phyloP scores from a whole-genome alignment of 2,797 vertebrate genomes.

The Argyrosomus regius region DNA sequence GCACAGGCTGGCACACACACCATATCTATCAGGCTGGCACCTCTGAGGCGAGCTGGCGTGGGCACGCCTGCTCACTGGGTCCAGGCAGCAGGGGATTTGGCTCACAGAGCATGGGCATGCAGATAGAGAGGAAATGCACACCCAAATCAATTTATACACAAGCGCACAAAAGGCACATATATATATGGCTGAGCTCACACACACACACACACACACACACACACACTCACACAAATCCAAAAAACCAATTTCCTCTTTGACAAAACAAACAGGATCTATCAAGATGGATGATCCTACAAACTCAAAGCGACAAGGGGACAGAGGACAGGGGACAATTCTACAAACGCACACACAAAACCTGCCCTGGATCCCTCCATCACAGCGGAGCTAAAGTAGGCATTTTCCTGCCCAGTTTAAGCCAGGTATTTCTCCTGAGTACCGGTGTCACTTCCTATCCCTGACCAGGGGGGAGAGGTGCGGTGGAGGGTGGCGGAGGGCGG shows the following conservation, averaged over 20 bases:
- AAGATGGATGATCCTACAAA: constrained; percentile 70
- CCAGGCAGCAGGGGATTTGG: constrained; percentile 60
- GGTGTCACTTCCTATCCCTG: constrained; percentile 75
- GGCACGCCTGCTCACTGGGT: constrained; percentile 68
- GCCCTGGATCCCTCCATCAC: constrained; percentile 64
- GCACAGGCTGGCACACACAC: constrained; percentile 74
- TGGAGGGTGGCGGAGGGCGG: constrained; percentile 56
- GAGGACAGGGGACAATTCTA: constrained; percentile 45
- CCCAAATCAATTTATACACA: constrained; percentile 59
- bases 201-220: constrained; percentile 18
- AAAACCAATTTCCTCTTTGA: constrained; percentile 68
- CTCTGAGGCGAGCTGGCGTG: constrained; percentile 69
- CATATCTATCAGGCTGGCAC: constrained; percentile 82
- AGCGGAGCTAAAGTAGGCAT: constrained; percentile 46
- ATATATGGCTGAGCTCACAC: constrained; percentile 40
- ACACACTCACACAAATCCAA: constrained; percentile 44
- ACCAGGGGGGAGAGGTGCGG: constrained; percentile 66
- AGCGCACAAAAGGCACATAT: constrained; percentile 39
- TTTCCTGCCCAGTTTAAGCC: constrained; percentile 57
- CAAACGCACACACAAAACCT: constrained; percentile 39
- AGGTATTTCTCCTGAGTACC: constrained; percentile 73
- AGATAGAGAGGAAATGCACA: constrained; percentile 58
- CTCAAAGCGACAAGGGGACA: constrained; percentile 60
- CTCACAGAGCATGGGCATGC: constrained; percentile 58
- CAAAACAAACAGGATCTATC: constrained; percentile 72